Conservation (phyloP, 2,888 invertebrate species). For the Morpho deidamia region DNA sequence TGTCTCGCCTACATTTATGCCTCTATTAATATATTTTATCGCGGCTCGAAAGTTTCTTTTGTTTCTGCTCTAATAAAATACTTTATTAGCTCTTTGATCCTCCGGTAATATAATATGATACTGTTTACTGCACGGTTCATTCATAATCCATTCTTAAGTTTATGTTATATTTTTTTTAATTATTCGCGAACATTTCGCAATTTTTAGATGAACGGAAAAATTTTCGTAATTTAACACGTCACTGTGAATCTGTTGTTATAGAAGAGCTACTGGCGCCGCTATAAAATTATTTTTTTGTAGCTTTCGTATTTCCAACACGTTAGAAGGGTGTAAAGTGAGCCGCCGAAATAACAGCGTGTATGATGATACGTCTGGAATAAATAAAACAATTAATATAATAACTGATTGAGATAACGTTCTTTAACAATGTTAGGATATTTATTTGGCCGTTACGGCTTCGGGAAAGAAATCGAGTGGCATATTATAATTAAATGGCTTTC, state of each 20-base stretch:
- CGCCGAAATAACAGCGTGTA: too few species aligned
- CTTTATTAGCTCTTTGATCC: conserved; percentile 42
- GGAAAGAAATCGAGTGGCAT: too few species aligned
- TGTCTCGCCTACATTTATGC: conserved; percentile 48
- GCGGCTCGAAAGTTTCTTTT: conserved; percentile 61
- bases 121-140: conserved; percentile 21
- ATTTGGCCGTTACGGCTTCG: too few species aligned
- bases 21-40: conserved; percentile 67
- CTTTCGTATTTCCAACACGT: too few species aligned
- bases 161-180: neutral
- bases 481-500: too few species aligned
- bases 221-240: neutral
- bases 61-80: conserved; percentile 58
- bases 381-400: too few species aligned
- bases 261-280: neutral
- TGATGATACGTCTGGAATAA: too few species aligned
- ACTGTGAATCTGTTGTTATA: neutral
- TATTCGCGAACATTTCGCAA: neutral
- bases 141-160: conserved; percentile 9
- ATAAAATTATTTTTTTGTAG: neutral
- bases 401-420: too few species aligned
- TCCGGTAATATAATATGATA: conserved; percentile 20
- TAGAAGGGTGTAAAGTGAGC: too few species aligned
- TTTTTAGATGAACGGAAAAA: neutral
- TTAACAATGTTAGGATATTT: too few species aligned